Percentiles rank a stretch among this genome's conserved stretches.
Evolutionary conservation across 2,888 invertebrate genomes (phyloP).

Genomic region (Meandrusa payeni): DNA sequence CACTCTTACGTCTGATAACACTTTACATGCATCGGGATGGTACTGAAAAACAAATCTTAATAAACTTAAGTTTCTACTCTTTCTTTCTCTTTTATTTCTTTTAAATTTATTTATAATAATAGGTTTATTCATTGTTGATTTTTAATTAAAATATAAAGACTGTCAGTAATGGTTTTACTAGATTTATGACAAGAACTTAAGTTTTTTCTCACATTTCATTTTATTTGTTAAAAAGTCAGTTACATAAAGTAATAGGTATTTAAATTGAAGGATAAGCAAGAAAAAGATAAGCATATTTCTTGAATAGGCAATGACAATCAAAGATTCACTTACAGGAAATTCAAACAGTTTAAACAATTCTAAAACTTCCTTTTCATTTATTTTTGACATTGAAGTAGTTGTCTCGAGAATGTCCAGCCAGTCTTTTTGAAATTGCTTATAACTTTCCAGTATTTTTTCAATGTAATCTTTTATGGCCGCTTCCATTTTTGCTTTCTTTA

Average conservation of each 20-base stretch:
- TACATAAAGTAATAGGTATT: no score
- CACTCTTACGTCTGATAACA: conserved; percentile 78
- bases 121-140: no score
- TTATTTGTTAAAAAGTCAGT: no score
- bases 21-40: conserved; percentile 63
- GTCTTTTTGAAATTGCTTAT: conserved; percentile 59
- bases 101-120: no score
- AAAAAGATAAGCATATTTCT: no score
- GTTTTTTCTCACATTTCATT: no score
- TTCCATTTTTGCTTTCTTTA: conserved; percentile 66
- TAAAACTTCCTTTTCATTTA: conserved; percentile 63
- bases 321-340: conserved; percentile 81
- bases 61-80: neutral
- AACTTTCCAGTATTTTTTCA: conserved; percentile 50
- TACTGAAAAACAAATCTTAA: conserved; percentile 52
- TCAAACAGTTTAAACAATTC: conserved; percentile 78
- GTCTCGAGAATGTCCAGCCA: conserved; percentile 67
- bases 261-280: no score
- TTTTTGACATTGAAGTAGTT: conserved; percentile 61
- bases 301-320: no score
- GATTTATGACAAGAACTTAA: no score
- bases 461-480: conserved; percentile 53
- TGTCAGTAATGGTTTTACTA: no score
- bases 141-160: no score
- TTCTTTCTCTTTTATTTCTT: no score